A percentile compares a stretch with the other conserved stretches of the same genome.
Evolutionary conservation across 2,888 invertebrate species (phyloP).

Genomic region (Ornithoptera priamus): DNA sequence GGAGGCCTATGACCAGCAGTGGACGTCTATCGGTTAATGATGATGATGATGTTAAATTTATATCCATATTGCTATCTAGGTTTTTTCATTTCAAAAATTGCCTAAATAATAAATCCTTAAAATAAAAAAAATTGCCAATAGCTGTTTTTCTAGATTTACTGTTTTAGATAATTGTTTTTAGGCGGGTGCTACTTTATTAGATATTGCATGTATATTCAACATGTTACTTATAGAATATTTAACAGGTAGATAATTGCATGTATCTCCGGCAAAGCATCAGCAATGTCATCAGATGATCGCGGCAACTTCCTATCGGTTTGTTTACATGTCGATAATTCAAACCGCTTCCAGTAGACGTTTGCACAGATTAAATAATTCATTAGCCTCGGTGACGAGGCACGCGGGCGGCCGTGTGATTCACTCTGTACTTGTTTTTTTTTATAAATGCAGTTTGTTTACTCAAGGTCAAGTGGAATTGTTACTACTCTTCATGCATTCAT

Average conservation of each 20-base stretch:
- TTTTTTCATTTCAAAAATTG: too few species aligned
- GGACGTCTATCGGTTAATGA: too few species aligned
- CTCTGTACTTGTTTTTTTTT: slow-evolving; percentile 12
- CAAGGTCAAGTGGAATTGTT: slow-evolving; percentile 15
- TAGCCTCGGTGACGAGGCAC: slow-evolving; percentile 5
- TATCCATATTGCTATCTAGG: too few species aligned
- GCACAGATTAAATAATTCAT: slow-evolving; percentile 20
- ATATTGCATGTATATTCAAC: too few species aligned
- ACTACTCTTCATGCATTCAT: neutral
- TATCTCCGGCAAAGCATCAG: slow-evolving; percentile 8
- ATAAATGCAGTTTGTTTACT: slow-evolving; percentile 8
- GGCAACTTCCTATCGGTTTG: slow-evolving; percentile 15
- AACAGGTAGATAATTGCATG: slow-evolving; percentile 6
- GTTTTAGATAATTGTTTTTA: too few species aligned
- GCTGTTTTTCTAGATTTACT: too few species aligned
- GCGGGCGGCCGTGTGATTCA: slow-evolving; percentile 16
- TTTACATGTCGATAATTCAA: slow-evolving; percentile 11
- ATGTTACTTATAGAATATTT: too few species aligned
- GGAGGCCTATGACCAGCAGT: too few species aligned
- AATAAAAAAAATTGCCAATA: too few species aligned
- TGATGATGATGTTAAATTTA: too few species aligned
- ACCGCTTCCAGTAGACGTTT: slow-evolving; percentile 4
- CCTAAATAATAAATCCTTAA: too few species aligned
- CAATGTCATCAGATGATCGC: slow-evolving; percentile 4
- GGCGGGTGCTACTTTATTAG: too few species aligned